Conservation (phyloP, 1,140 invertebrate genomes). For the Heliconius hewitsoni region DNA sequence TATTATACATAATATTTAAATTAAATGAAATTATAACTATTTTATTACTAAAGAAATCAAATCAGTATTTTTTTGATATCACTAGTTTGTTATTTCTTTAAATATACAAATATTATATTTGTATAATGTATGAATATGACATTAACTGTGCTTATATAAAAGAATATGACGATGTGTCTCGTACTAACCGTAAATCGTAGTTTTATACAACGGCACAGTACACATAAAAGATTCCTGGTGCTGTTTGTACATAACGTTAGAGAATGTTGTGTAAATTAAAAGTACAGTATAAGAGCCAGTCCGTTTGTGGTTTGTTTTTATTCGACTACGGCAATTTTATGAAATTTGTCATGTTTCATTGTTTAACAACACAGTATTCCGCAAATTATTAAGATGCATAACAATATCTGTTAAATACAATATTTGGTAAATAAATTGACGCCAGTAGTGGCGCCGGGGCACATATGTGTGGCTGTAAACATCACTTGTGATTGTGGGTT, state of each 20-base stretch:
- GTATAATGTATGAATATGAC: background rate
- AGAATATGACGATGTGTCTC: background rate
- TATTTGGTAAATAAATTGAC: too few relatives aligned
- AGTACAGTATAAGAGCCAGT: background rate
- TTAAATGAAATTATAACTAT: too few relatives aligned
- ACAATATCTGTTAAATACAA: too few relatives aligned
- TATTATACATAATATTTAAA: too few relatives aligned
- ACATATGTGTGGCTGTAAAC: too few relatives aligned
- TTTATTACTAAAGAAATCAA: background rate
- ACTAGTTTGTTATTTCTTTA: background rate
- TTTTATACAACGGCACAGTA: background rate
- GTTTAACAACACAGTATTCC: too few relatives aligned
- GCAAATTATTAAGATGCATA: too few relatives aligned
- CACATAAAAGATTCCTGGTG: background rate
- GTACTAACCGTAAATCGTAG: background rate
- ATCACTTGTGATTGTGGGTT: too few relatives aligned
- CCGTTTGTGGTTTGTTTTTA: background rate
- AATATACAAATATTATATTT: background rate
- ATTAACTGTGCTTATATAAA: background rate
- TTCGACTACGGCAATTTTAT: background rate
- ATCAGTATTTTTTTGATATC: background rate
- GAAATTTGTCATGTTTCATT: background rate
- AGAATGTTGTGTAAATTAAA: conserved; percentile 6
- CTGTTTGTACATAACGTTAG: background rate
- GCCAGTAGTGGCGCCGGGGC: too few relatives aligned